Evolutionary conservation across 2,113 vertebrate genomes (phyloP).

Genomic region (Melanotaenia duboulayi): DNA sequence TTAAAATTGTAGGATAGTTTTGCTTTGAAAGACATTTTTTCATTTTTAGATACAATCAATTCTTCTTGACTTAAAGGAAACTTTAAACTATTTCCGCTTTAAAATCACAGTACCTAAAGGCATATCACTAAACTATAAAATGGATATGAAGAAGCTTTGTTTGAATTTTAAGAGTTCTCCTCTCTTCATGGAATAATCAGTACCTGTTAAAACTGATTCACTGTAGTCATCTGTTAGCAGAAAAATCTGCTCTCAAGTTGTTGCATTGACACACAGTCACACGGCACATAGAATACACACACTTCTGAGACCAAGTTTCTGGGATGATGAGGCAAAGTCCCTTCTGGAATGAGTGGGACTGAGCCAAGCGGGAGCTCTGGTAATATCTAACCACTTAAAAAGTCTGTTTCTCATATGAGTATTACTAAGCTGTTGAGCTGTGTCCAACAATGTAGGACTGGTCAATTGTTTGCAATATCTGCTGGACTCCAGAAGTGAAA

Average conservation of each 20-base stretch:
- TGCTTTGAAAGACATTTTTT: neutral
- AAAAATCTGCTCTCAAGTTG: slow-evolving; percentile 42
- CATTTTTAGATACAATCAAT: neutral
- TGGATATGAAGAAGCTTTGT: neutral
- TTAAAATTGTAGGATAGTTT: neutral
- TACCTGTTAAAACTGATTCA: slow-evolving; percentile 43
- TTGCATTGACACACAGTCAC: slow-evolving; percentile 18
- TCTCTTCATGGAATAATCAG: slow-evolving; percentile 17
- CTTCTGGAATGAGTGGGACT: slow-evolving; percentile 10
- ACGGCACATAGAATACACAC: slow-evolving; percentile 3
- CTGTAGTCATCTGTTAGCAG: slow-evolving; percentile 51
- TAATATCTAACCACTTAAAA: neutral
- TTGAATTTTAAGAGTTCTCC: neutral
- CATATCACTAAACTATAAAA: too few species aligned
- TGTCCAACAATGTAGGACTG: neutral
- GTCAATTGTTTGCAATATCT: neutral
- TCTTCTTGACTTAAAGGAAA: neutral
- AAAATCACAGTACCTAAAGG: too few species aligned
- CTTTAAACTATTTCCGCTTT: neutral
- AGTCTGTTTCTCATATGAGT: neutral
- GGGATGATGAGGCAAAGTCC: slow-evolving; percentile 19
- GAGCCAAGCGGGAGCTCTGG: neutral
- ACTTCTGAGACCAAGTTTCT: slow-evolving; percentile 33
- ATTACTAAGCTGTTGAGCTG: neutral
- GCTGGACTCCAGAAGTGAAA: neutral